These are phyloP conservation scores for Scaptomyza caliginosa DNA, from an alignment of 2,888 invertebrate genomes.

Conservation along the genomic window DNA sequence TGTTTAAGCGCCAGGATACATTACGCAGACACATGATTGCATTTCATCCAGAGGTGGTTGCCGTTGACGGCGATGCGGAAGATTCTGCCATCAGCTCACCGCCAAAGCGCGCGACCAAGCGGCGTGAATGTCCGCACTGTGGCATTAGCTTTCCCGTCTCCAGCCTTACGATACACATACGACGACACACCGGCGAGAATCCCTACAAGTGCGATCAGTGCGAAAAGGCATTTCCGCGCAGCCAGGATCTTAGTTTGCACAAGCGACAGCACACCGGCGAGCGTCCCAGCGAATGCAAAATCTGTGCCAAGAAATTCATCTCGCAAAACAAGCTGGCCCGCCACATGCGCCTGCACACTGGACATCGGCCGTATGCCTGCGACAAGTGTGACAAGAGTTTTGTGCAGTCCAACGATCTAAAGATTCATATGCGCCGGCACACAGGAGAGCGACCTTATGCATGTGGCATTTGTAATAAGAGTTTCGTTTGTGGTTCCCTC, in stretches of 20 bases:
- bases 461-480: conserved; percentile 88
- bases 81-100: not conserved
- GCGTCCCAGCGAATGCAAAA: conserved; percentile 85
- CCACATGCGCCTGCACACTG: conserved; percentile 86
- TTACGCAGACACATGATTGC: conserved; percentile 85
- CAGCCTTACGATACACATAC: conserved; percentile 87
- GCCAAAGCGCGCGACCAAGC: conserved; percentile 72
- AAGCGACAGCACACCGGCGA: conserved; percentile 87
- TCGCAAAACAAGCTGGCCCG: conserved; percentile 86
- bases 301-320: conserved; percentile 85
- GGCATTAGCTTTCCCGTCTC: conserved; percentile 87
- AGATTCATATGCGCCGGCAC: conserved; percentile 88
- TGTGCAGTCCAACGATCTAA: conserved; percentile 89
- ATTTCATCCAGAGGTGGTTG: conserved; percentile 76
- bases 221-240: conserved; percentile 87
- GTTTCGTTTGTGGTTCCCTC: conserved; percentile 88
- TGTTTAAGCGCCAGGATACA: conserved; percentile 86
- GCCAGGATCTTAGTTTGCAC: conserved; percentile 86
- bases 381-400: conserved; percentile 85
- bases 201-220: conserved; percentile 87
- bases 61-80: not conserved
- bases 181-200: conserved; percentile 88
- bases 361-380: conserved; percentile 86
- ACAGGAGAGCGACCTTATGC: conserved; percentile 88
- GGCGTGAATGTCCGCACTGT: conserved; percentile 86